Percentiles rank a stretch among this genome's conserved stretches.
Evolutionary conservation across 2,113 vertebrate species (phyloP).

Genomic region (Orientallactaga bullata): DNA sequence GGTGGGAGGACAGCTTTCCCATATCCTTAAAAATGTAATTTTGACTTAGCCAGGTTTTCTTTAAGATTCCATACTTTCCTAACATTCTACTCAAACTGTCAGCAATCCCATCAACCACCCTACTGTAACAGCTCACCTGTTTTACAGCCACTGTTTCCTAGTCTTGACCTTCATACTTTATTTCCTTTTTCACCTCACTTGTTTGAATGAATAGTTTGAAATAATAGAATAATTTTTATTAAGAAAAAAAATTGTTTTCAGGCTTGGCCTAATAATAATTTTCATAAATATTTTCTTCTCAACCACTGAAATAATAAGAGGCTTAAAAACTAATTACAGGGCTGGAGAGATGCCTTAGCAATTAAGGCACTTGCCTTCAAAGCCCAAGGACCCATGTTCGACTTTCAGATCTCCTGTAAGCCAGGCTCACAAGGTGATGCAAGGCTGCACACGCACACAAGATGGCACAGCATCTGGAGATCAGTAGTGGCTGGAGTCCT

Average conservation of each 20-base stretch:
- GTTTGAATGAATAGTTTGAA: slow-evolving; percentile 25
- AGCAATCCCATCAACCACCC: background rate
- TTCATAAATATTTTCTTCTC: background rate
- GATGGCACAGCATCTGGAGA: no score
- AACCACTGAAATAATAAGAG: background rate
- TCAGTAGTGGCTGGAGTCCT: no score
- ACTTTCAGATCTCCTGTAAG: no score
- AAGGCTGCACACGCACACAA: no score
- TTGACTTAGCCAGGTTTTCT: background rate
- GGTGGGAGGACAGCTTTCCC: no score
- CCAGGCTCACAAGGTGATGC: no score
- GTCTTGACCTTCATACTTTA: background rate
- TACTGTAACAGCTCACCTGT: background rate
- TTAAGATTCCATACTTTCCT: background rate
- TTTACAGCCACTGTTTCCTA: background rate
- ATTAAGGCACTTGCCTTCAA: no score
- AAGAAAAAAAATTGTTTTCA: background rate
- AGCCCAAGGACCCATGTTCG: no score
- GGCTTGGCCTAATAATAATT: slow-evolving; percentile 10
- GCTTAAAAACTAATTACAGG: slow-evolving; percentile 42
- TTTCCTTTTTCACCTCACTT: background rate
- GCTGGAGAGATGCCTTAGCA: no score
- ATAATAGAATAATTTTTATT: background rate
- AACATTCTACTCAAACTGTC: background rate
- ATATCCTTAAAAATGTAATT: background rate